Evolutionary conservation across 2,797 vertebrate species (phyloP).

Genomic region (Myotis pilosus): DNA sequence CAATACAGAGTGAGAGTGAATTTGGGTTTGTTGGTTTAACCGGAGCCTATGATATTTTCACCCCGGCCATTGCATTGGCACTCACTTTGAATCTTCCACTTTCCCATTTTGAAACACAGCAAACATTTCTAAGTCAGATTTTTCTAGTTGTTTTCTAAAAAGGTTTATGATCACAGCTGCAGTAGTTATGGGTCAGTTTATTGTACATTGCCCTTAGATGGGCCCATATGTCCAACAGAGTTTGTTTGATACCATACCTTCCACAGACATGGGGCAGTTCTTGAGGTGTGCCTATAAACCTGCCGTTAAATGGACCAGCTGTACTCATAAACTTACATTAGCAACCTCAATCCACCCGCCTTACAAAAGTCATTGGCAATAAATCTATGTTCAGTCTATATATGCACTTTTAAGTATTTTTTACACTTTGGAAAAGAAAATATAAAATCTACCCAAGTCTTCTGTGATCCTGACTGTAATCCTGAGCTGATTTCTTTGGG

Average conservation of each 20-base stretch:
- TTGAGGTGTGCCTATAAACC: constrained; percentile 88
- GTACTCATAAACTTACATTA: constrained; percentile 87
- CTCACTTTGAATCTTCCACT: constrained; percentile 55
- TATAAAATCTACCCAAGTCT: constrained; percentile 81
- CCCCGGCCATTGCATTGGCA: constrained; percentile 31
- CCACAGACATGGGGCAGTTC: constrained; percentile 82
- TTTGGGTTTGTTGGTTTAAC: constrained; percentile 78
- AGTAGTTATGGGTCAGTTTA: constrained; percentile 86
- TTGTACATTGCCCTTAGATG: constrained; percentile 82
- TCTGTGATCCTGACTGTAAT: constrained; percentile 76
- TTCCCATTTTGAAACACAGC: constrained; percentile 83
- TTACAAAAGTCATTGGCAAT: constrained; percentile 83
- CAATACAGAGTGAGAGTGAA: constrained; percentile 76
- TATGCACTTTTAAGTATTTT: constrained; percentile 85
- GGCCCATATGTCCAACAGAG: constrained; percentile 85
- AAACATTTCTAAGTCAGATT: constrained; percentile 84
- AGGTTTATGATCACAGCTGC: constrained; percentile 89
- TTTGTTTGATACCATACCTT: constrained; percentile 86
- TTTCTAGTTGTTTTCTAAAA: constrained; percentile 81
- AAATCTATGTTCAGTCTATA: constrained; percentile 87
- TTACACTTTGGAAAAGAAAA: constrained; percentile 85
- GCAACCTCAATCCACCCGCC: constrained; percentile 80
- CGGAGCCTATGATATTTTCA: constrained; percentile 65
- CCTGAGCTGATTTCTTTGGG: constrained; percentile 57
- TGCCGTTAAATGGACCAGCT: constrained; percentile 88